Evolutionary conservation across 64 coral and sea anemone species (phyloP).

Genomic region (Platygyra sinensis): DNA sequence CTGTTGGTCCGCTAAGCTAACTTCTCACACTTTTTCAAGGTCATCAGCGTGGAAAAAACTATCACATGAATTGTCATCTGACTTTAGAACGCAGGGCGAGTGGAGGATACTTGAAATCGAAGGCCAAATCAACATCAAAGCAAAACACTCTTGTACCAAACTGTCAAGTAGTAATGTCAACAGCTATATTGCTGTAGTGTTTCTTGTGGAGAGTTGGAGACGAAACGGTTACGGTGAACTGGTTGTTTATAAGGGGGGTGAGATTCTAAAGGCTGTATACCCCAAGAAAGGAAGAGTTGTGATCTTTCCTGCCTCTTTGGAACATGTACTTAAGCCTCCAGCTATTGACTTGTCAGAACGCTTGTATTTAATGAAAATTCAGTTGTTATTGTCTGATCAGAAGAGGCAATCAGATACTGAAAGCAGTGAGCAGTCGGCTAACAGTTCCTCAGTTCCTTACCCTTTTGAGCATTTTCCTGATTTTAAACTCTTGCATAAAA

Average conservation of each 20-base stretch:
- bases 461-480: not conserved
- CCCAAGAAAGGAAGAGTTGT: constrained; percentile 65
- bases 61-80: not conserved
- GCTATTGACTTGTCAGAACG: constrained; percentile 33
- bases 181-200: constrained; percentile 48
- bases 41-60: constrained; percentile 46
- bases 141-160: constrained; percentile 20
- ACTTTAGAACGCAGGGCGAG: not conserved
- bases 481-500: constrained; percentile 16
- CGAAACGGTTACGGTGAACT: constrained; percentile 76
- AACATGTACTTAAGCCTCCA: constrained; percentile 63
- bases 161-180: not conserved
- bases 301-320: constrained; percentile 41
- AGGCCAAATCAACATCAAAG: constrained; percentile 16
- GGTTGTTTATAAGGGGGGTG: constrained; percentile 67
- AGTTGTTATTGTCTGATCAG: not conserved
- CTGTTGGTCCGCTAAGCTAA: constrained; percentile 58
- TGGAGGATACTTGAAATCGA: not conserved
- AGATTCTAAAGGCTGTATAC: constrained; percentile 75
- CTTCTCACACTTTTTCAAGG: constrained; percentile 25
- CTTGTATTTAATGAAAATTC: constrained; percentile 45
- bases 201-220: constrained; percentile 54
- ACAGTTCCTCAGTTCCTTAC: not conserved
- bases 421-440: not conserved
- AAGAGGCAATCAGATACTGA: not conserved